A percentile compares a stretch with the other conserved stretches of the same genome.
These are phyloP conservation scores for Apis cerana DNA, from an alignment of 1,140 invertebrate species.

Conservation along the genomic window DNA sequence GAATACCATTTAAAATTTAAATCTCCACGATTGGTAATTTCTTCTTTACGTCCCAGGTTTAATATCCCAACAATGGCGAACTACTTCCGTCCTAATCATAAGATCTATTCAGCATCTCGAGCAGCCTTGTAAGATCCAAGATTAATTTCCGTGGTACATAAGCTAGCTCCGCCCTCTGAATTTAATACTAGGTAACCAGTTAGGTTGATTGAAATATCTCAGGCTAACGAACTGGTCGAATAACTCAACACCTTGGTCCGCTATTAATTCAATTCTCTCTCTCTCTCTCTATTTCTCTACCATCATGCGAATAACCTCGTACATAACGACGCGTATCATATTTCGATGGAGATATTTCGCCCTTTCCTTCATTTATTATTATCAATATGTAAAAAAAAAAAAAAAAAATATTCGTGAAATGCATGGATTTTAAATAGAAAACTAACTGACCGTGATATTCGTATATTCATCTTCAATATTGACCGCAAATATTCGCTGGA, in stretches of 20 bases:
- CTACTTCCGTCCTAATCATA: neutral
- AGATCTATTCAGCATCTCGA: constrained; percentile 11
- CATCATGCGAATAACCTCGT: neutral
- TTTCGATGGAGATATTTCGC: too few relatives aligned
- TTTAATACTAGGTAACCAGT: constrained; percentile 22
- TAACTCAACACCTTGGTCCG: neutral
- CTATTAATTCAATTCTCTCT: neutral
- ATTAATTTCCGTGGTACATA: constrained; percentile 5
- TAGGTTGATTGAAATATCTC: constrained; percentile 24
- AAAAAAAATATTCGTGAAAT: too few relatives aligned
- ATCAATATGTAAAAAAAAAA: too few relatives aligned
- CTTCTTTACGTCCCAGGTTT: neutral
- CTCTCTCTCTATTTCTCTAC: too few relatives aligned
- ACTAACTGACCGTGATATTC: too few relatives aligned
- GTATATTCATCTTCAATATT: too few relatives aligned
- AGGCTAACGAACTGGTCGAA: constrained; percentile 10
- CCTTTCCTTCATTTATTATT: too few relatives aligned
- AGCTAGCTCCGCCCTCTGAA: neutral
- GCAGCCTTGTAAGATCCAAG: constrained; percentile 1
- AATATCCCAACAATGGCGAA: neutral
- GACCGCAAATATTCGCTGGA: too few relatives aligned
- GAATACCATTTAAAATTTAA: neutral
- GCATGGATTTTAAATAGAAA: too few relatives aligned
- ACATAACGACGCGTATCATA: too few relatives aligned
- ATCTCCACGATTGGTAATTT: neutral